Evolutionary conservation across 2,113 vertebrate species (phyloP), one percentile per base, ranked within the genome.

Genomic region (Leucosticte australis): DNA sequence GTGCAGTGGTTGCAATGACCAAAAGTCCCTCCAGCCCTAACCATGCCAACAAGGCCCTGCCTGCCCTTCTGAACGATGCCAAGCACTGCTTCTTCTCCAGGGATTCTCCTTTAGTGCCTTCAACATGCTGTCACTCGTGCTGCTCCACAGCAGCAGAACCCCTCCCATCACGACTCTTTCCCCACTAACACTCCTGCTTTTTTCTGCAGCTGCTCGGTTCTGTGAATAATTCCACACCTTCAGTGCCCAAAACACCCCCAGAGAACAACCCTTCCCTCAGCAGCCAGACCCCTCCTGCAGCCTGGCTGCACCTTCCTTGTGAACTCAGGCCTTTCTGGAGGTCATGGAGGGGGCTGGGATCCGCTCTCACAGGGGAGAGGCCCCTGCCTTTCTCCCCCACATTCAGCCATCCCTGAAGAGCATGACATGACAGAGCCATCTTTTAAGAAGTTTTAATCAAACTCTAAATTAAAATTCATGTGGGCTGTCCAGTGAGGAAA

Each of bases 331-430:
- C 19, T 11, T 33, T 46, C 67, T 42, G 41, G 44, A 83, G 57
- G 39, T 55, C 53, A 50, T 1, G 0, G 13, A 35, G 47, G 10
- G 10, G 17, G 5, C 1, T 0, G 3, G 28, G 57, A n/a, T 55
- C 41, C 27, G 59, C 19, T 57, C 56, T 17, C 3, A 0, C 2
- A 30, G 27, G 23, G 22, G 5, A 47, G 18, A 80, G 9, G 8
- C 3, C 15, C 39, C 14, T 53, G 46, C 11, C 7, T 49, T 86
- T 49, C 60, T 52, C 39, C 47, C 27, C 37, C 2, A 0, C 0
- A 0, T 53, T 60, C 89, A 83, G 24, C 49, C 65, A 44, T 17
- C 22, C 21, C n/a, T n/a, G 22, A 53, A 15, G 70, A 89, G n/a
- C 10, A 30, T 4, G 1, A 41, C 27, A 22, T 0, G 1, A 77